Evolutionary conservation across 2,888 invertebrate genomes (phyloP), one percentile per base, ranked within the genome.

Genomic region (Endotricha flammealis): DNA sequence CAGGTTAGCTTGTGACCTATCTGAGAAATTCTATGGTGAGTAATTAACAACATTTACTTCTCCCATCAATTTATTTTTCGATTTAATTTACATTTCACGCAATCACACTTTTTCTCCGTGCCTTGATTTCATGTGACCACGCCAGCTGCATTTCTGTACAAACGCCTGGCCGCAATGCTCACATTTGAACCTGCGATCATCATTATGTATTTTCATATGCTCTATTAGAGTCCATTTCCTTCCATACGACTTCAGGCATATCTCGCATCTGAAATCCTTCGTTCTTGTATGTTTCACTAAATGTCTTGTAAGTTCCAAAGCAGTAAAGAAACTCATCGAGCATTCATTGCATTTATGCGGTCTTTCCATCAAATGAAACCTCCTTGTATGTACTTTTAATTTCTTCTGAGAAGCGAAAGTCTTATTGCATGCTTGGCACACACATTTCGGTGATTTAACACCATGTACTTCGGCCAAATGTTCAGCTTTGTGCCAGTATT

Each of bases 361-460:
- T 10, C 64, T 52, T 32, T 69, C 63, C 46, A 64, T 53, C 20
- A 80, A 54, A 31, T 82, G 82, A 1, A 72, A 55, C 7, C 53
- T 44, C 25, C 57, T 59, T 2, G 53, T 53, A 34, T 69, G 70
- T 1, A 47, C 42, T 2, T 48, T 54, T 12, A 67, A 39, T 1
- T 40, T 41, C 46, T 53, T 8, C n/a, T n/a, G n/a, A n/a, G n/a
- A n/a, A n/a, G n/a, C n/a, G n/a, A n/a, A n/a, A n/a, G n/a, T n/a
- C n/a, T n/a, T n/a, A n/a, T n/a, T n/a, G n/a, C n/a, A n/a, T n/a
- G n/a, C n/a, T n/a, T n/a, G n/a, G n/a, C n/a, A n/a, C n/a, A n/a
- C n/a, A n/a, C n/a, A n/a, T n/a, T n/a, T 20, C n/a, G 20, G 20
- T 8, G n/a, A 6, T 20, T 20, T 20, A 3, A 41, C 38, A 4